Evolutionary conservation across 2,888 invertebrate genomes (phyloP).

Genomic region (Iselma pallidipennis): DNA sequence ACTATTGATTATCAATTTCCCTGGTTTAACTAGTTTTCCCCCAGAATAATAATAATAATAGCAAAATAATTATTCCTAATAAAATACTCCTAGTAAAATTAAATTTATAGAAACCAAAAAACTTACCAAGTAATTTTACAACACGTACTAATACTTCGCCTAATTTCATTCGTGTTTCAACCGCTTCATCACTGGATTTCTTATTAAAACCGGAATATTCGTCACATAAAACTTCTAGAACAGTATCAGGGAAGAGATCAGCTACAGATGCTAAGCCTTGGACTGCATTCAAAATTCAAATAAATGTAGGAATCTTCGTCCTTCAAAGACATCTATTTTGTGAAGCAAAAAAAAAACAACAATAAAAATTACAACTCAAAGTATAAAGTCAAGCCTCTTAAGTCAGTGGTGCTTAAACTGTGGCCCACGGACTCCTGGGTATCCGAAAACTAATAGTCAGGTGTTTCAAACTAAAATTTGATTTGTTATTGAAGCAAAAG

Average conservation of each 20-base stretch:
- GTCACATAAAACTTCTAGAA: conserved; percentile 68
- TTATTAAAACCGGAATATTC: conserved; percentile 60
- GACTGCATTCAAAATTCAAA: conserved; percentile 71
- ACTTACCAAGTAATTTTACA: conserved; percentile 70
- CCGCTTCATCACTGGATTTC: conserved; percentile 53
- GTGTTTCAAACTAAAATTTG: no score
- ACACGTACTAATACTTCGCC: conserved; percentile 80
- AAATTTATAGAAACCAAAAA: not conserved
- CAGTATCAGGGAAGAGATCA: conserved; percentile 67
- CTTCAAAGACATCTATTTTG: conserved; percentile 70
- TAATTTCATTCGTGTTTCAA: conserved; percentile 73
- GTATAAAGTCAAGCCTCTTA: not conserved
- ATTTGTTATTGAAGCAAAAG: no score
- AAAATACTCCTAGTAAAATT: not conserved
- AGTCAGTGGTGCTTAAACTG: no score
- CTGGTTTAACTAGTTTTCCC: no score
- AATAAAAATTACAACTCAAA: conserved; percentile 15
- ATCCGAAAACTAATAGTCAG: no score
- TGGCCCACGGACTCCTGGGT: no score
- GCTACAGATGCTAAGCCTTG: conserved; percentile 74
- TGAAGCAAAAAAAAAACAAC: conserved; percentile 47
- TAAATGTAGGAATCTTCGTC: conserved; percentile 84
- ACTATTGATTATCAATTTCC: no score
- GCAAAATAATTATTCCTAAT: no score
- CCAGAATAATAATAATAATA: no score